phyloP scores from a whole-genome alignment of 2,888 invertebrate species.

The Pyralis farinalis region DNA sequence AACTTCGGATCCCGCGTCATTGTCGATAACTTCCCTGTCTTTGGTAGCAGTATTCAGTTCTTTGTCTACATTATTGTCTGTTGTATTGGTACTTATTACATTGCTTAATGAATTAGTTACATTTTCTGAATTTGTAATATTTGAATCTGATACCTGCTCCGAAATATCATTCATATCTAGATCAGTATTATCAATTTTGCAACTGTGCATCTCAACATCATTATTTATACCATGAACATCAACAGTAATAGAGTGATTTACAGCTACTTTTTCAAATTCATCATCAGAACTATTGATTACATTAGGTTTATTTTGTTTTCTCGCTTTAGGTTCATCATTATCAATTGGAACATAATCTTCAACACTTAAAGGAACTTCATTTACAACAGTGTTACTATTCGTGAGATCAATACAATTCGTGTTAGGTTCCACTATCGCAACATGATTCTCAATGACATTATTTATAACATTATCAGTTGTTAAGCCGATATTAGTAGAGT shows the following conservation, averaged over 20 bases:
- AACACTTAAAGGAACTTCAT: slow-evolving; percentile 3
- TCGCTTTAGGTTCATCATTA: slow-evolving; percentile 12
- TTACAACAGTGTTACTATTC: slow-evolving; percentile 11
- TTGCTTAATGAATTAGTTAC: no score
- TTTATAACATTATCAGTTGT: slow-evolving; percentile 10
- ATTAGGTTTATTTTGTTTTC: slow-evolving; percentile 26
- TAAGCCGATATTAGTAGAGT: slow-evolving; percentile 11
- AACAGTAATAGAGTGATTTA: slow-evolving; percentile 26
- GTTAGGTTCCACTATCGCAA: no score
- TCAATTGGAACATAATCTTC: not conserved
- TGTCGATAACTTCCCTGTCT: no score
- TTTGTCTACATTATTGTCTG: slow-evolving; percentile 10
- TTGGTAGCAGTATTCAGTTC: not conserved
- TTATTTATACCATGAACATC: slow-evolving; percentile 19
- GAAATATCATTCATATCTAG: not conserved
- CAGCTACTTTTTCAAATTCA: slow-evolving; percentile 20
- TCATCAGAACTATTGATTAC: slow-evolving; percentile 37
- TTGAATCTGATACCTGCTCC: no score
- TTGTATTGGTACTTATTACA: not conserved
- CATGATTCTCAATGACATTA: slow-evolving; percentile 3
- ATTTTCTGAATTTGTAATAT: no score
- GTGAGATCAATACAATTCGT: no score
- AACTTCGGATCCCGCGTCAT: no score
- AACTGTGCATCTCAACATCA: slow-evolving; percentile 6
- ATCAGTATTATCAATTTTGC: slow-evolving; percentile 12